Percentiles rank a stretch among this genome's conserved stretches.
Evolutionary conservation across 1,140 invertebrate genomes (phyloP).

Genomic region (Pristionchus pacificus): DNA sequence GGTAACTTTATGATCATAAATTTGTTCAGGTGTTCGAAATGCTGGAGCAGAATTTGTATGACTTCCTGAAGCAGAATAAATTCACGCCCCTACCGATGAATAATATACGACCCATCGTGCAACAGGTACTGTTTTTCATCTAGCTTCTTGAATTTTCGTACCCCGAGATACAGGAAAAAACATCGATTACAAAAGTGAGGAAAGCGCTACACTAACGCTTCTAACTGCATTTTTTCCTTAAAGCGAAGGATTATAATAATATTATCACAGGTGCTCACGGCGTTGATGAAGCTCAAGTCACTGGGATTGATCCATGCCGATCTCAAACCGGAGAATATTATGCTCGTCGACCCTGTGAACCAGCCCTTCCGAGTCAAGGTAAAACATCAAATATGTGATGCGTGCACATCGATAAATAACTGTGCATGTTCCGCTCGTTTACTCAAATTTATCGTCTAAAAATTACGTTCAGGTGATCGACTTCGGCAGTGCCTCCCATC

Average conservation of each 20-base stretch:
- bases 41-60: slow-evolving; percentile 99
- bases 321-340: slow-evolving; percentile 99
- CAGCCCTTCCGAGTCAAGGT: slow-evolving; percentile 70
- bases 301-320: slow-evolving; percentile 97
- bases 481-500: slow-evolving; percentile 97
- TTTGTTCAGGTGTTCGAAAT: slow-evolving; percentile 77
- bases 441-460: neutral
- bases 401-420: too few relatives aligned
- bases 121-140: slow-evolving; percentile 72
- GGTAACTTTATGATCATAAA: too few relatives aligned
- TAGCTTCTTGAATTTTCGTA: too few relatives aligned
- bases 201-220: too few relatives aligned
- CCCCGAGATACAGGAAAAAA: too few relatives aligned
- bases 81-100: slow-evolving; percentile 83
- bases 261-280: slow-evolving; percentile 82
- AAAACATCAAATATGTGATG: too few relatives aligned
- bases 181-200: too few relatives aligned
- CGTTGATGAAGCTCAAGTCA: slow-evolving; percentile 96
- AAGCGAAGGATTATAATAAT: too few relatives aligned
- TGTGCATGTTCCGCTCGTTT: too few relatives aligned
- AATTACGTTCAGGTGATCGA: slow-evolving; percentile 74
- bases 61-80: slow-evolving; percentile 99
- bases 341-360: slow-evolving; percentile 93
- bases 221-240: too few relatives aligned
- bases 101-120: slow-evolving; percentile 94